These are phyloP conservation scores for Dinothrombium tinctorium DNA, from an alignment of 1,140 invertebrate genomes.

Conservation along the genomic window DNA sequence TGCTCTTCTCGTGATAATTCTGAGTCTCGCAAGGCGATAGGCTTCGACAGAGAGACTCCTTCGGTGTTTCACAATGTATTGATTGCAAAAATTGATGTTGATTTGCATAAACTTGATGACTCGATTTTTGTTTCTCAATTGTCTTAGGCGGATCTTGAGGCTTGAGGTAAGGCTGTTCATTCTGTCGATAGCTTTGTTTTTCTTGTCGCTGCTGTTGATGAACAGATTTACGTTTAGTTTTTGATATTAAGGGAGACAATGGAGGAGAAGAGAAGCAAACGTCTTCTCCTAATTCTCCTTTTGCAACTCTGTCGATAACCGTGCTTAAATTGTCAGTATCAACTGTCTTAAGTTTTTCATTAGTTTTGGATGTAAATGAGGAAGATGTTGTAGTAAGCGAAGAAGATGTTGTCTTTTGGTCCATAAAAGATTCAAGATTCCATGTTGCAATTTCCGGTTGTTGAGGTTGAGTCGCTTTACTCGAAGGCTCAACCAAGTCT, in stretches of 20 bases:
- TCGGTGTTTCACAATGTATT: neutral
- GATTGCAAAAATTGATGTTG: no score
- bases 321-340: slow-evolving; percentile 2
- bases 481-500: neutral
- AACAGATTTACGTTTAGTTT: neutral
- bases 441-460: slow-evolving; percentile 2
- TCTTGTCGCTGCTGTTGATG: neutral
- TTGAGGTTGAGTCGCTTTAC: neutral
- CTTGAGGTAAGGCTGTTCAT: neutral
- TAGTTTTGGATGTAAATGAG: neutral
- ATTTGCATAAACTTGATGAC: no score
- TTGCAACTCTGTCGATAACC: slow-evolving; percentile 5
- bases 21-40: no score
- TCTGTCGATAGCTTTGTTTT: neutral
- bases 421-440: slow-evolving; percentile 7
- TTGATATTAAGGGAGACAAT: neutral
- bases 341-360: neutral
- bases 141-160: no score
- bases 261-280: no score
- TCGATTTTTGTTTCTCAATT: slow-evolving; percentile 1
- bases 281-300: neutral
- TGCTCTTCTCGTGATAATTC: no score
- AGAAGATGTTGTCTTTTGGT: neutral
- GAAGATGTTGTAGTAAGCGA: neutral
- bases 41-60: no score